Evolutionary conservation across 2,797 vertebrate species (phyloP), one percentile per base, ranked within the genome.

Genomic region (Smutsia gigantea): DNA sequence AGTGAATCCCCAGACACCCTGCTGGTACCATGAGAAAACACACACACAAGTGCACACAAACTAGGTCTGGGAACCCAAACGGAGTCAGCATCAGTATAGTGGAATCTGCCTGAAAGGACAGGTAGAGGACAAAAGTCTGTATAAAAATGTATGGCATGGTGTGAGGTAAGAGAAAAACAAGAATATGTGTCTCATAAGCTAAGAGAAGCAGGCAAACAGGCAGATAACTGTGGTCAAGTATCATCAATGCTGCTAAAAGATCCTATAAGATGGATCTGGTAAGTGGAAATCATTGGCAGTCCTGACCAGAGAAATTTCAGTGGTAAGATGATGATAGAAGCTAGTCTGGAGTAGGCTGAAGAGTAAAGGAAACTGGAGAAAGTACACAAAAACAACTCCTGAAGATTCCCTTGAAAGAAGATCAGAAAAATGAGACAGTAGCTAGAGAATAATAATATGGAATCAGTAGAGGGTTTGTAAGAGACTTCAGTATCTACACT

Each of bases 201-300:
- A 93, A 92, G 53, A 51, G 17, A 95, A 88, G 34, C 51, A 68
- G 75, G 77, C 49, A 23, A 68, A 75, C 1, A 85, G 31, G 57
- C 83, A 88, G 37, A 88, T 69, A 89, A 94, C 57, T 75, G 31
- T 34, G 12, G 34, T 88, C 85, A 89, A 63, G 39, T 81, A 94
- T 19, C 42, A 0, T 81, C 64, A 89, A 79, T 39, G 72, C 42
- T 77, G n/a, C n/a, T 29, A n/a, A 10, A 25, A 87, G 74, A 93
- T 81, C 66, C 74, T 77, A 11, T 66, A 46, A 86, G 55, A 55
- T 17, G 7, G 55, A 79, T 46, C 25, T 86, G 49, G 77, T 91
- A 84, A 93, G 72, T 9, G 34, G 66, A 93, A 92, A 31, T 55
- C 46, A 21, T 5, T 37, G 23, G n/a, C 34, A 79, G 69, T 37